Percentiles rank a stretch among this genome's conserved stretches.
phyloP scores from a whole-genome alignment of 1,140 invertebrate genomes.

The Cydia pomonella region DNA sequence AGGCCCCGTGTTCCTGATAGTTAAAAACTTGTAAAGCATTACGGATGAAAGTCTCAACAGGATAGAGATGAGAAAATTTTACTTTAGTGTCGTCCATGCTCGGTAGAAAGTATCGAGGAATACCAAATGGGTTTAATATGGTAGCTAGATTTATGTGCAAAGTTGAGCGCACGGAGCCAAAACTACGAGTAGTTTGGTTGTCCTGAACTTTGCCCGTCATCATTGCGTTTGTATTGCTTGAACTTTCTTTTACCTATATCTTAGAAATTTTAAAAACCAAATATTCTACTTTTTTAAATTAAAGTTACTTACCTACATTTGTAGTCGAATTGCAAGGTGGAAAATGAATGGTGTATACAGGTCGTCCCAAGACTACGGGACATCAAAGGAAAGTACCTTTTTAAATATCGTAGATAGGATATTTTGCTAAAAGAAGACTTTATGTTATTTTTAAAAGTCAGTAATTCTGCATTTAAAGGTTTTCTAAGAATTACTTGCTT shows the following conservation, averaged over 20 bases:
- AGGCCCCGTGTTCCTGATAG: not conserved
- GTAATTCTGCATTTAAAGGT: no score
- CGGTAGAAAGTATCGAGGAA: conserved; percentile 34
- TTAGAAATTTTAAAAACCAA: not conserved
- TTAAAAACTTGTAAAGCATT: conserved; percentile 1
- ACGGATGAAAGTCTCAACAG: not conserved
- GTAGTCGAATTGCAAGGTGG: no score
- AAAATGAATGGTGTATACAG: no score
- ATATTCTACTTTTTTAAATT: no score
- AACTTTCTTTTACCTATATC: conserved; percentile 38
- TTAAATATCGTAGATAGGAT: no score
- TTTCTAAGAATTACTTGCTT: no score
- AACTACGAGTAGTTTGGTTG: conserved; percentile 45
- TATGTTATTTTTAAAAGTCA: no score
- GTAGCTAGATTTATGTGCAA: conserved; percentile 58
- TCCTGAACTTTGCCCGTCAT: conserved; percentile 45
- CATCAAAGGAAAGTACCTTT: no score
- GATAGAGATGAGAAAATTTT: not conserved
- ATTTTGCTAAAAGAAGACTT: no score
- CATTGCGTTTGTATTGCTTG: conserved; percentile 49
- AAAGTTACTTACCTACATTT: no score
- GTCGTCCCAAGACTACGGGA: no score
- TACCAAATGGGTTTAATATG: conserved; percentile 54
- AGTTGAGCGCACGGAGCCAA: conserved; percentile 48
- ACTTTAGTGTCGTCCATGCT: not conserved